A percentile compares a stretch with the other conserved stretches of the same genome.
These are phyloP conservation scores for Eumerus sabulonum DNA, from an alignment of 2,888 invertebrate species.

Conservation along the genomic window DNA sequence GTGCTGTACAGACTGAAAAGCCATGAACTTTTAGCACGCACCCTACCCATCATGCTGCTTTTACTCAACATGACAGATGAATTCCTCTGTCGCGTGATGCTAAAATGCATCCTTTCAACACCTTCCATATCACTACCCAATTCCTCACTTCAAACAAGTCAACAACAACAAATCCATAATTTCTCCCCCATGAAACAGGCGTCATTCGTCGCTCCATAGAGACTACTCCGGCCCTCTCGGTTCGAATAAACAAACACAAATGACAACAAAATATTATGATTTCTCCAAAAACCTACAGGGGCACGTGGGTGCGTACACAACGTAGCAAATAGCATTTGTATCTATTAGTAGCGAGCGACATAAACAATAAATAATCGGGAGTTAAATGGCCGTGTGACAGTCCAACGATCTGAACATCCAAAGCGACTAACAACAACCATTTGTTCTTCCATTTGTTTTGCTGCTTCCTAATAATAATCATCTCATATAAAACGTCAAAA, in stretches of 20 bases:
- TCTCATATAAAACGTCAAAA: constrained; percentile 21
- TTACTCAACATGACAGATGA: too few relatives aligned
- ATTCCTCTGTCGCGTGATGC: not conserved
- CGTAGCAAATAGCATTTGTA: constrained; percentile 59
- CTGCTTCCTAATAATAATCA: not conserved
- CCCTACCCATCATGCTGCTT: too few relatives aligned
- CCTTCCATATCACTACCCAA: constrained; percentile 21
- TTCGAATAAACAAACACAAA: constrained; percentile 12
- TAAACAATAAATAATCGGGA: constrained; percentile 63
- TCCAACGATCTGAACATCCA: constrained; percentile 28
- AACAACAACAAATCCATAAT: not conserved
- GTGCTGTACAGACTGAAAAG: too few relatives aligned
- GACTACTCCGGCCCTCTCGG: too few relatives aligned
- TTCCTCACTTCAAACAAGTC: constrained; percentile 22
- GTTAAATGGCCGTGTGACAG: constrained; percentile 63
- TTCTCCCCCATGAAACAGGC: too few relatives aligned
- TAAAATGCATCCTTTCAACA: constrained; percentile 50
- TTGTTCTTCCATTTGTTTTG: not conserved
- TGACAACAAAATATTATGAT: constrained; percentile 35
- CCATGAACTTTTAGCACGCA: too few relatives aligned
- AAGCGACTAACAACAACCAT: constrained; percentile 10
- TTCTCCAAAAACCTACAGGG: constrained; percentile 2
- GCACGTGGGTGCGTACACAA: not conserved
- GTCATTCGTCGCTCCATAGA: too few relatives aligned
- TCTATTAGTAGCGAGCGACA: constrained; percentile 61